Evolutionary conservation across 1,140 invertebrate genomes (phyloP).

Genomic region (Drosophila pandora): DNA sequence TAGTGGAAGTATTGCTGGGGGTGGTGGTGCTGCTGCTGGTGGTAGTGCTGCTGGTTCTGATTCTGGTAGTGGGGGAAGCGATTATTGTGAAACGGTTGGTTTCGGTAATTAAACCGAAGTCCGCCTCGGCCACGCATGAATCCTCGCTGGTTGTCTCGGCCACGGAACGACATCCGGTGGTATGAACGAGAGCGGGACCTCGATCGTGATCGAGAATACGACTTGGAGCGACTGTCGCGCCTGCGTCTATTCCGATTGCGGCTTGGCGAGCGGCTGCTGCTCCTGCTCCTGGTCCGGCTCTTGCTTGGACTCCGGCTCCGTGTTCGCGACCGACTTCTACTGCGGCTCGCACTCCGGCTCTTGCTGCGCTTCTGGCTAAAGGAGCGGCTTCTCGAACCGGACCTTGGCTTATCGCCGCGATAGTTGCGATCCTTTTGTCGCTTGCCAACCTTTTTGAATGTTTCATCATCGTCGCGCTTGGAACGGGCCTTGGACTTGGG

Average conservation of each 20-base stretch:
- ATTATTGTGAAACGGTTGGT: conserved; percentile 55
- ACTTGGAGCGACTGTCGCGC: conserved; percentile 59
- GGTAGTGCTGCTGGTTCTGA: conserved; percentile 13
- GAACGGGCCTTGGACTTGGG: conserved; percentile 48
- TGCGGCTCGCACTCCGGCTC: conserved; percentile 11
- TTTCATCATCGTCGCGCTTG: conserved; percentile 83
- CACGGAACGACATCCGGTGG: conserved; percentile 24
- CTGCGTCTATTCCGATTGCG: conserved; percentile 42
- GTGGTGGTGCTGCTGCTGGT: conserved; percentile 24
- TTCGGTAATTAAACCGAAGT: conserved; percentile 52
- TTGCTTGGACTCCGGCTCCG: conserved; percentile 13
- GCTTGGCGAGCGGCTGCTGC: conserved; percentile 34
- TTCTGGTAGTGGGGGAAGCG: conserved; percentile 39
- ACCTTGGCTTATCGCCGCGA: conserved; percentile 86
- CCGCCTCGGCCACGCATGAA: conserved; percentile 43
- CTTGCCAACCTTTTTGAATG: conserved; percentile 93
- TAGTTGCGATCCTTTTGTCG: conserved; percentile 92
- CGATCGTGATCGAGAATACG: conserved; percentile 50
- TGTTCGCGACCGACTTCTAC: conserved; percentile 2
- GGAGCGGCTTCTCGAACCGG: conserved; percentile 19
- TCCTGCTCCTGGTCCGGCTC: conserved; percentile 25
- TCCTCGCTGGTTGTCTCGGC: conserved; percentile 38
- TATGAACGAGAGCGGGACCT: conserved; percentile 51
- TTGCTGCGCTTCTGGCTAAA: conserved; percentile 18
- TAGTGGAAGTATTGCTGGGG: conserved; percentile 27